Percentiles rank a stretch among this genome's conserved stretches.
phyloP scores from a whole-genome alignment of 2,797 vertebrate species.

The Sandelia bainsii region DNA sequence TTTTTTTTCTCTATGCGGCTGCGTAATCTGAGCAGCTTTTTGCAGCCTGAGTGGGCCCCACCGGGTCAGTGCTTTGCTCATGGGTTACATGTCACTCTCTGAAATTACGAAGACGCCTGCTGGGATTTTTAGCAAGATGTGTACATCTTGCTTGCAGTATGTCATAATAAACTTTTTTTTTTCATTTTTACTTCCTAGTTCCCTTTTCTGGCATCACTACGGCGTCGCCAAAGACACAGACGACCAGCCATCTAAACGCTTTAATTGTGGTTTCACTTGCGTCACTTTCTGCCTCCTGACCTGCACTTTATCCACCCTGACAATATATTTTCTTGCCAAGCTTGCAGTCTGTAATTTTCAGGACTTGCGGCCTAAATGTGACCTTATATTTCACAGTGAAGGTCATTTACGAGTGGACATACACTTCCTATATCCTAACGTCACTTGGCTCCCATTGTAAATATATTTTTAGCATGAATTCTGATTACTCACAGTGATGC shows the following conservation, averaged over 20 bases:
- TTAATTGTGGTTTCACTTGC: neutral
- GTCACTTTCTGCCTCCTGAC: constrained; percentile 35
- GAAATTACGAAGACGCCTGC: neutral
- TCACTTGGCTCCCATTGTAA: neutral
- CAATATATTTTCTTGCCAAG: neutral
- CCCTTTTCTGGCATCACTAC: neutral
- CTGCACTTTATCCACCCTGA: constrained; percentile 7
- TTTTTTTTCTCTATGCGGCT: neutral
- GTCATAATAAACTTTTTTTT: neutral
- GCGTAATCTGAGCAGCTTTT: neutral
- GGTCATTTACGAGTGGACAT: neutral
- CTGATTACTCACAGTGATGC: neutral
- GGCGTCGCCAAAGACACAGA: neutral
- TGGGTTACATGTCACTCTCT: neutral
- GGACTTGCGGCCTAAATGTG: neutral
- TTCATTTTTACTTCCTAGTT: neutral
- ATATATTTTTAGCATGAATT: neutral
- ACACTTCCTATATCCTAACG: neutral
- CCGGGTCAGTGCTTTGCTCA: neutral
- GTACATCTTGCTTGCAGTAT: neutral
- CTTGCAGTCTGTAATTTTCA: neutral
- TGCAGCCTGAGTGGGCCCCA: neutral
- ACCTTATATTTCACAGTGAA: neutral
- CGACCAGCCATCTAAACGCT: neutral
- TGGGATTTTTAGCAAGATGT: neutral